Percentiles rank a stretch among this genome's conserved stretches.
These are phyloP conservation scores for Dryadula phaetusa DNA, from an alignment of 2,888 invertebrate species.

Conservation along the genomic window DNA sequence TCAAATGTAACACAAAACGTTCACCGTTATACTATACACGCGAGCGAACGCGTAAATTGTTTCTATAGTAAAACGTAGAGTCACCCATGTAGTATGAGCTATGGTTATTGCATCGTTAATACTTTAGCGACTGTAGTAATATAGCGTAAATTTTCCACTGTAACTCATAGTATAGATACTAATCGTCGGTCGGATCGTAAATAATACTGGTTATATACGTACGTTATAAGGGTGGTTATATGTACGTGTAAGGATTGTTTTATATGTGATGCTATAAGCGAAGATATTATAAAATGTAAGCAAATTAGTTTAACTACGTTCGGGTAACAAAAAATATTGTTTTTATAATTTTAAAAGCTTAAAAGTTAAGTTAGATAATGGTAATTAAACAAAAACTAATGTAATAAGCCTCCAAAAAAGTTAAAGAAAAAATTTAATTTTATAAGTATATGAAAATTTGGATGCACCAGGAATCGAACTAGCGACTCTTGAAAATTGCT, in stretches of 20 bases:
- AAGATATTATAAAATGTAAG: neutral
- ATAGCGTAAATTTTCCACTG: conserved; percentile 19
- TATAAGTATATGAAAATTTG: no score
- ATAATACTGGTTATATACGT: conserved; percentile 10
- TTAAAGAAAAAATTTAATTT: no score
- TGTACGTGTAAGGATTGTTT: conserved; percentile 21
- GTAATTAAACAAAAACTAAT: no score
- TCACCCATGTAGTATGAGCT: conserved; percentile 14
- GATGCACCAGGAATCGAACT: no score
- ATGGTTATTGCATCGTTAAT: conserved; percentile 18
- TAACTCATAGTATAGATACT: conserved; percentile 30
- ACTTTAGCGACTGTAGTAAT: conserved; percentile 24
- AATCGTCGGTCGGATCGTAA: conserved; percentile 42
- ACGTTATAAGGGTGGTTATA: conserved; percentile 23
- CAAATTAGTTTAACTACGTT: neutral
- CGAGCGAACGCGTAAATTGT: conserved; percentile 20
- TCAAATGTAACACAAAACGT: neutral
- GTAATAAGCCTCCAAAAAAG: no score
- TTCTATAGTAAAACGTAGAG: conserved; percentile 11
- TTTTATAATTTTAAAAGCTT: no score
- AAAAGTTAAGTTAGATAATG: no score
- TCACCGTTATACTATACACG: neutral
- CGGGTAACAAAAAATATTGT: neutral
- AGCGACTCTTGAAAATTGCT: no score
- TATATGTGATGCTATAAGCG: neutral